A percentile compares a stretch with the other conserved stretches of the same genome.
These are phyloP conservation scores for Formica aserva DNA, from an alignment of 2,888 invertebrate species.

Conservation along the genomic window DNA sequence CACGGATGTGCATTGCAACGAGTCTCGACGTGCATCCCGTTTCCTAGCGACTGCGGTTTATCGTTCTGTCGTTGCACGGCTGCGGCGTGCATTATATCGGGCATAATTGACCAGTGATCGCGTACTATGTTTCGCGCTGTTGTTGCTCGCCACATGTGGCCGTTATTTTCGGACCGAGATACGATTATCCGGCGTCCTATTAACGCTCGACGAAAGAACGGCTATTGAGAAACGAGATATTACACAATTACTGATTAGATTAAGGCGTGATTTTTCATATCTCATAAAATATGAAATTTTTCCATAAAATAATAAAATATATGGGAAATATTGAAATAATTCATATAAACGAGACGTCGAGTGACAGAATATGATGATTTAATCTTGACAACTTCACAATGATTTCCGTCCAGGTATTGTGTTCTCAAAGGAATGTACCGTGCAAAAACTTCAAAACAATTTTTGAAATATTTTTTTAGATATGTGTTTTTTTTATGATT, in stretches of 20 bases:
- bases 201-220: neutral
- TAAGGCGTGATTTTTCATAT: neutral
- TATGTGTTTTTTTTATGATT: neutral
- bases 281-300: neutral
- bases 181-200: neutral
- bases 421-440: neutral
- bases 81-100: conserved; percentile 62
- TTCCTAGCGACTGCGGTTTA: conserved; percentile 68
- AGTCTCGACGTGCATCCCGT: conserved; percentile 46
- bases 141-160: conserved; percentile 16
- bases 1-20: conserved; percentile 32
- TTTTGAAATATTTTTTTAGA: neutral
- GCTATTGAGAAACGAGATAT: neutral
- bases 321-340: neutral
- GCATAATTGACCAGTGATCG: conserved; percentile 69
- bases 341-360: neutral
- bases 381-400: neutral
- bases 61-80: conserved; percentile 57
- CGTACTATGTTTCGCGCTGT: conserved; percentile 65
- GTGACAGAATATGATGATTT: neutral
- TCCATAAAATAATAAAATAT: neutral
- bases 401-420: neutral
- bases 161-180: conserved; percentile 22
- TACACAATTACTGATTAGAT: neutral
- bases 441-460: neutral